A percentile compares a stretch with the other conserved stretches of the same genome.
phyloP scores from a whole-genome alignment of 37 sponge, comb jelly and placozoan species.

The Dysidea cf. avara region DNA sequence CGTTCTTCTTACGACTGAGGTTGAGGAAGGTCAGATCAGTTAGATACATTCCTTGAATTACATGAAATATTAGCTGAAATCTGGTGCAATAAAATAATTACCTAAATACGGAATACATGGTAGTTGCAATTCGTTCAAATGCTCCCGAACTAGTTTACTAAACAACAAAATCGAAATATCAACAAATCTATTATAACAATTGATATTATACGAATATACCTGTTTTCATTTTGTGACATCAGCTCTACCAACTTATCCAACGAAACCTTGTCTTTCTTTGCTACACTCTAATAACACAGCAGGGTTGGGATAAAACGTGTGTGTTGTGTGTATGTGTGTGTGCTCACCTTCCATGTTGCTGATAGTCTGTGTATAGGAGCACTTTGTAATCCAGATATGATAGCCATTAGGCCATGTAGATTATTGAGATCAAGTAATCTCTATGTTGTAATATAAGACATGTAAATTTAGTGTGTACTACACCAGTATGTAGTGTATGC shows the following conservation, averaged over 20 bases:
- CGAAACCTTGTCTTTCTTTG: constrained; percentile 60
- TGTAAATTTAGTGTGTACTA: too few species aligned
- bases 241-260: constrained; percentile 62
- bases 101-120: constrained; percentile 83
- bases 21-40: constrained; percentile 68
- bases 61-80: not conserved
- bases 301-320: not conserved
- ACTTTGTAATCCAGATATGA: constrained; percentile 75
- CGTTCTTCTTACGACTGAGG: constrained; percentile 3
- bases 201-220: constrained; percentile 27
- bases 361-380: constrained; percentile 69
- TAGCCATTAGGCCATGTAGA: constrained; percentile 75
- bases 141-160: constrained; percentile 62
- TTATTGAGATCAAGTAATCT: constrained; percentile 83
- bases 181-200: not conserved
- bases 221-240: constrained; percentile 57
- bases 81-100: not conserved
- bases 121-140: constrained; percentile 43
- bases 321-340: too few species aligned
- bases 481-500: too few species aligned
- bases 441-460: constrained; percentile 33
- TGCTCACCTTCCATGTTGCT: constrained; percentile 69
- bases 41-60: constrained; percentile 42
- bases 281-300: constrained; percentile 13
- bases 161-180: not conserved